These are phyloP conservation scores for Teleogryllus oceanicus DNA, from an alignment of 2,888 invertebrate species.

Conservation along the genomic window DNA sequence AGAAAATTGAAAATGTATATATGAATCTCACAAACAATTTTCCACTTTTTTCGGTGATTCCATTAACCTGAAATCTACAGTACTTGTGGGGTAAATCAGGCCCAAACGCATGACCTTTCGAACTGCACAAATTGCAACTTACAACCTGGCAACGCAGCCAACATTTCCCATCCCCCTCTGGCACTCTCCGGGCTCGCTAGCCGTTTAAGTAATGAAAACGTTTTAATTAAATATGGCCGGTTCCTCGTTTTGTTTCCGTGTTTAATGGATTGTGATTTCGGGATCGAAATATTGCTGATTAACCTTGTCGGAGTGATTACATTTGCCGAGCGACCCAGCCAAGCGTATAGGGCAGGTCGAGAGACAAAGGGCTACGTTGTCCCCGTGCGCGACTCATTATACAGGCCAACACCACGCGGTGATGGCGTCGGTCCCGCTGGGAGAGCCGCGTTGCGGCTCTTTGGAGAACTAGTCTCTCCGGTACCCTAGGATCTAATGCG, in stretches of 20 bases:
- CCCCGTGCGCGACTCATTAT: no score
- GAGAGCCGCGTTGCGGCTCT: no score
- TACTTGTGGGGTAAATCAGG: neutral
- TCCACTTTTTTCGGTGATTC: neutral
- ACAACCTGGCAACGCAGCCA: neutral
- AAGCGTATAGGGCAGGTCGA: no score
- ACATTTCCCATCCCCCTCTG: neutral
- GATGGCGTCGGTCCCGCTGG: no score
- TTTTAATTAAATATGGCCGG: neutral
- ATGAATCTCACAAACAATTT: no score
- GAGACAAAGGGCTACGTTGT: no score
- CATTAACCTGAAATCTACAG: neutral
- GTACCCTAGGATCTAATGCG: no score
- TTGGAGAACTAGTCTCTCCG: no score
- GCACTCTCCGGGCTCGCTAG: neutral
- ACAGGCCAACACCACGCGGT: no score
- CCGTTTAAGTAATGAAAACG: slow-evolving; percentile 6
- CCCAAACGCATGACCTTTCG: neutral
- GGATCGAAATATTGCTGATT: slow-evolving; percentile 9
- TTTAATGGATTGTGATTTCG: slow-evolving; percentile 6
- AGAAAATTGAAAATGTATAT: no score
- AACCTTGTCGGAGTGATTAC: slow-evolving; percentile 18
- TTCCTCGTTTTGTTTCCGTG: neutral
- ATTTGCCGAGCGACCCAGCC: neutral
- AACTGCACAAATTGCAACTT: neutral